phyloP scores from a whole-genome alignment of 2,113 vertebrate species.

The Hemiscyllium ocellatum region DNA sequence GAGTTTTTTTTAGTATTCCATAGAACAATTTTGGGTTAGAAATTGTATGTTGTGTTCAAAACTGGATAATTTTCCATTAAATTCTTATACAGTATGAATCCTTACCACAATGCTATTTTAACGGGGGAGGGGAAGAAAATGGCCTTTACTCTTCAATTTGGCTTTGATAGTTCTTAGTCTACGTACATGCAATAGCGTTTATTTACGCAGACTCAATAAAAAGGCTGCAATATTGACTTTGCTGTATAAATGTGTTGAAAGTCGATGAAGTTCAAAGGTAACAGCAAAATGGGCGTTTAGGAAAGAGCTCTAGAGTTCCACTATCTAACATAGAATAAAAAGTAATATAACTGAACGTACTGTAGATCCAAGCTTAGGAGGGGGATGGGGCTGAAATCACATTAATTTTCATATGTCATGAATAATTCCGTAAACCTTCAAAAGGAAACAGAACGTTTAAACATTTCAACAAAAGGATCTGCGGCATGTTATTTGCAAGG shows the following conservation, averaged over 20 bases:
- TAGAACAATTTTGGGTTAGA: not conserved
- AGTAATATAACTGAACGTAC: slow-evolving; percentile 55
- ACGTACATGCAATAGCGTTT: slow-evolving; percentile 2
- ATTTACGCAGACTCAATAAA: slow-evolving; percentile 31
- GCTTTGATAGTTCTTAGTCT: not conserved
- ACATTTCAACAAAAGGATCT: slow-evolving; percentile 23
- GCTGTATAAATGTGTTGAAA: slow-evolving; percentile 31
- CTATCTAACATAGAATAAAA: slow-evolving; percentile 67
- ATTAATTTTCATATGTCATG: slow-evolving; percentile 9
- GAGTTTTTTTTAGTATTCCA: not conserved
- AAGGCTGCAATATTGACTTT: slow-evolving; percentile 34
- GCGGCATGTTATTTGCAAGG: slow-evolving; percentile 5
- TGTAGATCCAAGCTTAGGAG: slow-evolving; percentile 49
- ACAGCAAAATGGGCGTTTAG: slow-evolving; percentile 48
- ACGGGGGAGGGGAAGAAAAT: not conserved
- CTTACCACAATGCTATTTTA: not conserved
- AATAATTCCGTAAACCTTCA: slow-evolving; percentile 24
- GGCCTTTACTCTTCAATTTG: not conserved
- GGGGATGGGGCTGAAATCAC: slow-evolving; percentile 46
- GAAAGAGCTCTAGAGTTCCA: slow-evolving; percentile 59
- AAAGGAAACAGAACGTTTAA: not conserved
- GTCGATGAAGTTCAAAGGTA: slow-evolving; percentile 41
- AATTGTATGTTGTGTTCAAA: not conserved
- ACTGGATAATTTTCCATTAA: not conserved
- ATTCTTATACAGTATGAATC: not conserved